Evolutionary conservation across 2,113 vertebrate genomes (phyloP).

Genomic region (Chaenogobius annularis): DNA sequence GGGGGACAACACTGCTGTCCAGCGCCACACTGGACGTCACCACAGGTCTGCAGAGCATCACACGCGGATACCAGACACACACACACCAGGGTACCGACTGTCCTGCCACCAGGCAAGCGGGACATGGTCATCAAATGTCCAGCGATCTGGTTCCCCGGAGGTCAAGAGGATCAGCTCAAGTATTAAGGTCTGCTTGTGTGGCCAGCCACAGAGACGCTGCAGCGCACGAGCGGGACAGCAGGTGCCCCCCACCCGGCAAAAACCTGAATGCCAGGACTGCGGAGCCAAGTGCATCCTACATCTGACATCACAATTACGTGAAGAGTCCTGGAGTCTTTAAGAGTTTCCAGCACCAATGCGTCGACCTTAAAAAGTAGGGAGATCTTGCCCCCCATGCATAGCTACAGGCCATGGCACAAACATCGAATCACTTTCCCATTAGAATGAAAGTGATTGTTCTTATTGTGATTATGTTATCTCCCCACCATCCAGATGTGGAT

Average conservation of each 20-base stretch:
- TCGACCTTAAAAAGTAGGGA: not conserved
- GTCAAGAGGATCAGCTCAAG: slow-evolving; percentile 31
- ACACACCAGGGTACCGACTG: slow-evolving; percentile 64
- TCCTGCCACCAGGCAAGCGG: slow-evolving; percentile 53
- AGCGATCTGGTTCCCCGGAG: slow-evolving; percentile 1
- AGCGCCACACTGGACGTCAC: slow-evolving; percentile 80
- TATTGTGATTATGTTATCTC: no score
- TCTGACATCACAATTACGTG: slow-evolving; percentile 50
- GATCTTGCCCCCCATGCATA: no score
- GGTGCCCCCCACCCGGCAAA: slow-evolving; percentile 46
- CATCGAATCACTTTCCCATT: not conserved
- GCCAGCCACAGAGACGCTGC: slow-evolving; percentile 47
- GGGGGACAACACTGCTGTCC: slow-evolving; percentile 84
- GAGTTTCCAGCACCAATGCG: not conserved
- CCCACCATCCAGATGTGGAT: no score
- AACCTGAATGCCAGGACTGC: slow-evolving; percentile 49
- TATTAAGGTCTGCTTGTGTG: slow-evolving; percentile 30
- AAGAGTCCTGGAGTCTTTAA: not conserved
- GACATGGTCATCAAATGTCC: slow-evolving; percentile 59
- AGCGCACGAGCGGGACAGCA: slow-evolving; percentile 52
- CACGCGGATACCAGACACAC: slow-evolving; percentile 66
- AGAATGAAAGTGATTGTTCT: not conserved
- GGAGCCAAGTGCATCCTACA: slow-evolving; percentile 42
- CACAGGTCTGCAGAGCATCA: slow-evolving; percentile 78
- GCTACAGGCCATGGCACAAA: not conserved